phyloP scores from a whole-genome alignment of 2,888 invertebrate genomes.

The Thecocarcelia acutangulata region DNA sequence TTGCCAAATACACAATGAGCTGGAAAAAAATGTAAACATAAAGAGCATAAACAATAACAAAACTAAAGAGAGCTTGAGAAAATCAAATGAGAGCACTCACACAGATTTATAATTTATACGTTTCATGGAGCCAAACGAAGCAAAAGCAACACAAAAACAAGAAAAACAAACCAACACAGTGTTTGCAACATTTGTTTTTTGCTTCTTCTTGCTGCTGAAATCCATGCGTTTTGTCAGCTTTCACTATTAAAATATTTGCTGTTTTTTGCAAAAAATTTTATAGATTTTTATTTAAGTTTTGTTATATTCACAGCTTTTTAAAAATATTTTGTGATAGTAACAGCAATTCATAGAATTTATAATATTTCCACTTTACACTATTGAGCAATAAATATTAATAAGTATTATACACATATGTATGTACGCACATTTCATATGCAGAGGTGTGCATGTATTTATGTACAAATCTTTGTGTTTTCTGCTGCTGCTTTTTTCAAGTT shows the following conservation, averaged over 20 bases:
- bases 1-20: not conserved
- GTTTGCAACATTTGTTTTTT: constrained; percentile 58
- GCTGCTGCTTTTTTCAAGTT: not conserved
- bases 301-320: not conserved
- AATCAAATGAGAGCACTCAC: constrained; percentile 28
- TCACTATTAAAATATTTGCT: constrained; percentile 49
- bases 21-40: constrained; percentile 24
- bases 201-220: constrained; percentile 2
- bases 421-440: not conserved
- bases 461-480: no score
- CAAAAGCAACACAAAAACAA: not conserved
- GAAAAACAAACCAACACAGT: constrained; percentile 55
- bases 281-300: constrained; percentile 38
- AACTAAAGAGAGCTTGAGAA: constrained; percentile 23
- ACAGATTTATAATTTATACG: not conserved
- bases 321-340: constrained; percentile 2
- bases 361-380: constrained; percentile 31
- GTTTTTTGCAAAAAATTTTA: constrained; percentile 15
- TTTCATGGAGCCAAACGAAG: constrained; percentile 17
- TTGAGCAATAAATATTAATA: constrained; percentile 56
- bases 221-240: constrained; percentile 58
- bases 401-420: constrained; percentile 17
- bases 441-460: no score
- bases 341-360: not conserved
- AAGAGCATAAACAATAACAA: constrained; percentile 21